These are phyloP conservation scores for Chelonoidis abingdonii DNA, from an alignment of 2,113 vertebrate species.

Conservation along the genomic window DNA sequence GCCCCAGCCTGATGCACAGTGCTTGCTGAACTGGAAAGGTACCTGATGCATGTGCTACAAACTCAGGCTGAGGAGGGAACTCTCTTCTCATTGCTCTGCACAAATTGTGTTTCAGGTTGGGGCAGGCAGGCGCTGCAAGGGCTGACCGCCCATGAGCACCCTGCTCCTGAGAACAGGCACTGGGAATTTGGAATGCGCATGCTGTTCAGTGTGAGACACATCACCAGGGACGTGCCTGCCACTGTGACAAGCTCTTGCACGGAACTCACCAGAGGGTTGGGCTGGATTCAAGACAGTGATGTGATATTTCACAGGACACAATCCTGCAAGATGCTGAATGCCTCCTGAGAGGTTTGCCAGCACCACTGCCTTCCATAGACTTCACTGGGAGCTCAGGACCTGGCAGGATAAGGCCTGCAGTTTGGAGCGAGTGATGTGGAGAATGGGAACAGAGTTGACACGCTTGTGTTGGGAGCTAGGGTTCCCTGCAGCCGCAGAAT, in stretches of 20 bases:
- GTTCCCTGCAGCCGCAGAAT: background rate
- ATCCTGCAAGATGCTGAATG: background rate
- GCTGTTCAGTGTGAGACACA: rapidly evolving
- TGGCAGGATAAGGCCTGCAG: rapidly evolving
- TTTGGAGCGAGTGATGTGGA: rapidly evolving
- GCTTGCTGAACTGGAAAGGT: background rate
- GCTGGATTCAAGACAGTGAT: background rate
- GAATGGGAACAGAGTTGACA: background rate
- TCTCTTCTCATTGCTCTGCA: background rate
- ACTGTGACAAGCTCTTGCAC: background rate
- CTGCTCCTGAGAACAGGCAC: background rate
- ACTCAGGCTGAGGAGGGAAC: background rate
- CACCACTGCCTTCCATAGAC: rapidly evolving
- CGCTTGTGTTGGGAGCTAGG: background rate
- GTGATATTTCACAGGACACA: background rate
- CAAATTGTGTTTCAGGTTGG: background rate
- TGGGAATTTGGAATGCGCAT: rapidly evolving
- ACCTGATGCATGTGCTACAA: rapidly evolving
- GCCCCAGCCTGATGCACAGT: rapidly evolving
- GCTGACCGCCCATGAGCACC: background rate
- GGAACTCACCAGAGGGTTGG: background rate
- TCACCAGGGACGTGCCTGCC: background rate
- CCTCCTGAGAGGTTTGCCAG: rapidly evolving
- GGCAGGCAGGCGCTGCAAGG: rapidly evolving
- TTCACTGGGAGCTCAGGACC: background rate